Evolutionary conservation across 2,113 vertebrate species (phyloP), one percentile per base, ranked within the genome.

Genomic region (Natator depressus): DNA sequence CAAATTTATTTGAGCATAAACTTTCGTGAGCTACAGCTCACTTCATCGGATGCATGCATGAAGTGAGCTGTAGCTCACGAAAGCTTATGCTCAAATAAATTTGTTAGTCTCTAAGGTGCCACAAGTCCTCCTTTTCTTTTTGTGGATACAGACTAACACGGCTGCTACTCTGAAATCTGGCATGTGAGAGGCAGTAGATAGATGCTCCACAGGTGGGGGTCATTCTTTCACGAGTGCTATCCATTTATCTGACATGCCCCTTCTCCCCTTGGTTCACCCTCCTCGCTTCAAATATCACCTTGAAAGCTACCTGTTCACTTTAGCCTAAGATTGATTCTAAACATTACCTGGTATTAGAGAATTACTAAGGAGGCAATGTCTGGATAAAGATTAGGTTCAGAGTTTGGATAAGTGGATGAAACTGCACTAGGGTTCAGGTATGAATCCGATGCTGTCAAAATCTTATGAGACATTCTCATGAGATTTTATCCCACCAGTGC

Each of bases 201-300:
- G 89, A 88, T 85, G 94, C 94, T 95, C 38, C 1, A 93, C 94
- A 93, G 84, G 88, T 91, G 88, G 84, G 89, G 91, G 94, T 95
- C 93, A 94, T 49, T 95, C 88, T 93, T 83, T 53, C 4, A 51
- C 89, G 92, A 79, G 91, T 55, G 59, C 55, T 86, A 10, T 88
- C 89, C 90, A 83, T 89, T 95, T 91, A 81, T 89, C 88, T 92
- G 93, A 94, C 19, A 5, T 93, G 87, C 88, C 27, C 86, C 89
- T 89, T 89, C 93, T 91, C 53, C 86, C 80, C 31, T 82, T 65
- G 24, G 88, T 96, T 94, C 78, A 88, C 50, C 55, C 79, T 82
- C 31, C 54, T 46, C 55, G 9, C 57, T 83, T 79, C 54, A 65
- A 38, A 46, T 83, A 65, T 91, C 54, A 62, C 84, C 89, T 94